Base-by-base conservation (phyloP, 2,797 vertebrate species). In the Alectoris magna region DNA sequence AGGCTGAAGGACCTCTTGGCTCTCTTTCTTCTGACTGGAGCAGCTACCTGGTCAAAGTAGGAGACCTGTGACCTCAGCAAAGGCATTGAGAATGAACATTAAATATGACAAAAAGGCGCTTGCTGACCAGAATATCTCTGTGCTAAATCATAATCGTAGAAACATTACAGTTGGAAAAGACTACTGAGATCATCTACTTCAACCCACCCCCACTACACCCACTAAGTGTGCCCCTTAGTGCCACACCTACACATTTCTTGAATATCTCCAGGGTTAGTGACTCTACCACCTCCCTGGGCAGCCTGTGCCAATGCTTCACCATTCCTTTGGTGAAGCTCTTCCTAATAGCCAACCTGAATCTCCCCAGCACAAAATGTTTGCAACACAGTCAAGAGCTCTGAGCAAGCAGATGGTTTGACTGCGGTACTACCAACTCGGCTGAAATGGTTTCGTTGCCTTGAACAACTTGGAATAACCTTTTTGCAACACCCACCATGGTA, bases 401-500 rank as follows among this genome's bases (percentile, higher is more conserved):
- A 34, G 26, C 0, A 3, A 95, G 90, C 92, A 93, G 92, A 87
- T 91, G 89, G 92, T 21, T 84, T 88, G 86, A 79, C 80, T 95
- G 74, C 68, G 84, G 44, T 64, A 46, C 77, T 91, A 68, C 80
- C 29, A 64, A 94, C 74, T 63, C 59, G 48, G 51, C 60, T 26
- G 18, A 94, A 94, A 87, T 19, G 58, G 93, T 94, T 96, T 92
- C 71, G 64, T 36, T 66, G n/a, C 60, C 91, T 80, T 64, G 84
- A 95, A 88, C 60, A 58, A 86, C 76, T 89, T 41, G 59, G 74
- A 84, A 58, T 56, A 94, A 88, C 60, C 66, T 95, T 78, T 91
- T 90, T 94, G 60, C 88, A 93, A 93, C 94, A 94, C 94, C 89
- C 92, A 82, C 91, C 39, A 46, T 13, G 22, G 26, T 71, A 76